phyloP scores from a whole-genome alignment of 2,113 vertebrate genomes.

The Protomyctophum bolini region DNA sequence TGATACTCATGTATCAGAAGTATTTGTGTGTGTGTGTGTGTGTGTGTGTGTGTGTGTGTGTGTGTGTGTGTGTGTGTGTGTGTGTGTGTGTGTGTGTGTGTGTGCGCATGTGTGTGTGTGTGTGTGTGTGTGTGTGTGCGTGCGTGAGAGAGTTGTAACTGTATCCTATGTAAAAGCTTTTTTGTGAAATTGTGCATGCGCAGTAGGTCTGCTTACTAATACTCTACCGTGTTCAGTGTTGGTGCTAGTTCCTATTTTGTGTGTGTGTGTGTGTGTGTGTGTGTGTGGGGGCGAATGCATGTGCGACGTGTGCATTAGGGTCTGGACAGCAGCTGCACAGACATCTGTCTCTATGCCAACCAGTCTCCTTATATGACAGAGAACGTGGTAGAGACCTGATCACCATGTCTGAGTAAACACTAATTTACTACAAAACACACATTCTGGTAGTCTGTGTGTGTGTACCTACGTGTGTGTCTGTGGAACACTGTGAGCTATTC shows the following conservation, averaged over 20 bases:
- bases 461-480: not conserved
- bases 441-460: not conserved
- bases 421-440: too few species aligned
- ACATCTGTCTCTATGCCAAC: conserved; percentile 35
- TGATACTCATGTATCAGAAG: too few species aligned
- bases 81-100: not conserved
- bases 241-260: too few species aligned
- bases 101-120: not conserved
- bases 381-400: conserved; percentile 8
- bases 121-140: not conserved
- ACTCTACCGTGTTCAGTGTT: too few species aligned
- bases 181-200: too few species aligned
- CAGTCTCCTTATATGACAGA: not conserved
- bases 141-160: too few species aligned
- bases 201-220: too few species aligned
- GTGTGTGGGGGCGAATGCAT: too few species aligned
- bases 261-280: not conserved
- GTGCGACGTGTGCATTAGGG: not conserved
- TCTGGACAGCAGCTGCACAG: not conserved
- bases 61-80: not conserved
- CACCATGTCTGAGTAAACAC: conserved; percentile 3
- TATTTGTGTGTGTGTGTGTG: not conserved
- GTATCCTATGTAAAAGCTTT: too few species aligned
- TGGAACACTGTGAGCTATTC: not conserved
- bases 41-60: not conserved